These are phyloP conservation scores for Cephus pygmeus DNA, from an alignment of 2,888 invertebrate species.

Conservation along the genomic window DNA sequence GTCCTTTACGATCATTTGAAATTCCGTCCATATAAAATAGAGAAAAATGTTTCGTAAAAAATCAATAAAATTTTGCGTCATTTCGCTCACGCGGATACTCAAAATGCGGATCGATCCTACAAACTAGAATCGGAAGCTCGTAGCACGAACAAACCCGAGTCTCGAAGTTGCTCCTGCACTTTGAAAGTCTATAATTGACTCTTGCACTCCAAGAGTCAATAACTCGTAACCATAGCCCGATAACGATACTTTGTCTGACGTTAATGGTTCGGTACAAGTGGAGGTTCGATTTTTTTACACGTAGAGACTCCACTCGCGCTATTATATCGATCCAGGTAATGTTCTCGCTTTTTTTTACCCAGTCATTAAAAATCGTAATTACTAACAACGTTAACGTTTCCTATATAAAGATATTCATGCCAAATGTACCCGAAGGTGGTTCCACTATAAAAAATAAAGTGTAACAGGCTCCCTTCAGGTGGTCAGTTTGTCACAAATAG, in stretches of 20 bases:
- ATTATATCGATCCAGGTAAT: background rate
- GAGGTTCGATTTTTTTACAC: background rate
- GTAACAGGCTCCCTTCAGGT: no score
- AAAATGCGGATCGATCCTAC: background rate
- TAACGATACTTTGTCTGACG: background rate
- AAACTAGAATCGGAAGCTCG: background rate
- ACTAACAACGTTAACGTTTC: background rate
- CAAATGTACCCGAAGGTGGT: no score
- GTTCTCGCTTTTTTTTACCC: background rate
- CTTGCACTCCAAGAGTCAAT: background rate
- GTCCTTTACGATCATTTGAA: no score
- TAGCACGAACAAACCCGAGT: background rate
- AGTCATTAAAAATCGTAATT: background rate
- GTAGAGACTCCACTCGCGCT: background rate
- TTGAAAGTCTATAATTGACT: background rate
- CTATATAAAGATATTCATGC: background rate
- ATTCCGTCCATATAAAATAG: background rate
- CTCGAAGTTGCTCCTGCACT: background rate
- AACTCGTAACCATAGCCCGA: background rate
- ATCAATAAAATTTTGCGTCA: background rate
- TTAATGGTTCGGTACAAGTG: conserved; percentile 2
- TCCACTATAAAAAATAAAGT: no score
- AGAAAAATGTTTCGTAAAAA: background rate
- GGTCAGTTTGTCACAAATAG: no score
- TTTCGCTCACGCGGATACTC: background rate